Evolutionary conservation across 2,888 invertebrate genomes (phyloP).

Genomic region (Nephrocerus scutellatus): DNA sequence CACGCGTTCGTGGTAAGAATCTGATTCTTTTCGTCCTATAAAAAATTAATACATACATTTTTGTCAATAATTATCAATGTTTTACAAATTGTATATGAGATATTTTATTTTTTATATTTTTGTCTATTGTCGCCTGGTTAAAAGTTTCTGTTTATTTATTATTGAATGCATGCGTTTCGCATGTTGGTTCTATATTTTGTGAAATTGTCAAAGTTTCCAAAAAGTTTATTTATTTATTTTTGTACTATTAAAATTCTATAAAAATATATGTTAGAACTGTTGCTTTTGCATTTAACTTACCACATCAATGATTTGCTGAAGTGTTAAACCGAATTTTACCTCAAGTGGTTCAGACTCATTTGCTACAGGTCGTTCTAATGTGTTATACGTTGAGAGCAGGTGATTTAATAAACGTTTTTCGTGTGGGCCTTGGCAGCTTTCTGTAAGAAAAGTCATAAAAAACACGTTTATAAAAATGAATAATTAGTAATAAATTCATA

Average conservation of each 20-base stretch:
- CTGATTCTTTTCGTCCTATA: conserved; percentile 99
- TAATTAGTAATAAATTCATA: too few relatives aligned
- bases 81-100: conserved; percentile 19
- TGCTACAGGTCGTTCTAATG: conserved; percentile 82
- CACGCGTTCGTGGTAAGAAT: conserved; percentile 97
- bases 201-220: conserved; percentile 2
- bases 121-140: too few relatives aligned
- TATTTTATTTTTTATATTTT: conserved; percentile 8
- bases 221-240: conserved; percentile 14
- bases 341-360: conserved; percentile 86
- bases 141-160: too few relatives aligned
- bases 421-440: conserved; percentile 81
- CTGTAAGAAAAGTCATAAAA: conserved; percentile 56
- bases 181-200: too few relatives aligned
- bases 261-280: conserved; percentile 5
- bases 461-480: too few relatives aligned
- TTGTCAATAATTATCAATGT: conserved; percentile 26
- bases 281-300: conserved; percentile 55
- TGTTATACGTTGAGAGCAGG: conserved; percentile 76
- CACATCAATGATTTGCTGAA: conserved; percentile 93
- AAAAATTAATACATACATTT: conserved; percentile 48
- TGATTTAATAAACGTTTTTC: conserved; percentile 81
- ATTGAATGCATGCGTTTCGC: too few relatives aligned
- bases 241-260: conserved; percentile 11
- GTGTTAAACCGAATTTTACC: conserved; percentile 83